Percentiles rank a stretch among this genome's conserved stretches.
These are phyloP conservation scores for Bombycilla garrulus DNA, from an alignment of 2,113 vertebrate genomes.

Conservation along the genomic window DNA sequence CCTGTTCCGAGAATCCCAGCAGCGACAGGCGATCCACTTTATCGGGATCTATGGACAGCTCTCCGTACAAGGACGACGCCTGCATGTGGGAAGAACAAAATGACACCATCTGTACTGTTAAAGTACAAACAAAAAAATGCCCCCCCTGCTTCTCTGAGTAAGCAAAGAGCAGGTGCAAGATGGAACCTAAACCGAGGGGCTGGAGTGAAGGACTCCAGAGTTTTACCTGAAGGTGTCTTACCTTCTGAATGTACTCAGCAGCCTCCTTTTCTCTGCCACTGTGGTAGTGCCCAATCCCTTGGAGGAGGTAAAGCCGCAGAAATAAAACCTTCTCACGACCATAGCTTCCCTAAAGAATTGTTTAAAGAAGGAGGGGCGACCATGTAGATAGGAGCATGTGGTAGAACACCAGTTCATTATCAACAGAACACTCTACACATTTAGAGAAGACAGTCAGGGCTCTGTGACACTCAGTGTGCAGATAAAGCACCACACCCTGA, in stretches of 20 bases:
- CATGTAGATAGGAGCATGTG: neutral
- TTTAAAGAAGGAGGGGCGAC: neutral
- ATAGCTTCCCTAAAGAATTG: constrained; percentile 82
- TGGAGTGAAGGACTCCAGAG: neutral
- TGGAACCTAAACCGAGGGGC: neutral
- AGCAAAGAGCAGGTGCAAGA: neutral
- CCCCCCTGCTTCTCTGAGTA: neutral
- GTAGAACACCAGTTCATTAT: neutral
- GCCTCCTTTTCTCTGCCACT: constrained; percentile 86
- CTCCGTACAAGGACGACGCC: constrained; percentile 81
- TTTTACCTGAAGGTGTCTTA: constrained; percentile 29
- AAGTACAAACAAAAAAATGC: neutral
- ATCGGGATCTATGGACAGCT: constrained; percentile 81
- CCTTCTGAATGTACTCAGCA: constrained; percentile 78
- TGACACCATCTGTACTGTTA: neutral
- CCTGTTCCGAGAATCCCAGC: constrained; percentile 89
- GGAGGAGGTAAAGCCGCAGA: constrained; percentile 91
- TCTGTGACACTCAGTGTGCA: neutral
- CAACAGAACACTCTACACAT: neutral
- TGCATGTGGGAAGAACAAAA: constrained; percentile 12
- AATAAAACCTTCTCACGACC: constrained; percentile 94
- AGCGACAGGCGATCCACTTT: constrained; percentile 82
- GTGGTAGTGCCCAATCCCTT: constrained; percentile 86
- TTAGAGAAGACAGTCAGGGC: neutral
- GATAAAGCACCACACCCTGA: neutral